These are phyloP conservation scores for Brachionus rotundiformis DNA, from an alignment of 1,140 invertebrate species.

Conservation along the genomic window DNA sequence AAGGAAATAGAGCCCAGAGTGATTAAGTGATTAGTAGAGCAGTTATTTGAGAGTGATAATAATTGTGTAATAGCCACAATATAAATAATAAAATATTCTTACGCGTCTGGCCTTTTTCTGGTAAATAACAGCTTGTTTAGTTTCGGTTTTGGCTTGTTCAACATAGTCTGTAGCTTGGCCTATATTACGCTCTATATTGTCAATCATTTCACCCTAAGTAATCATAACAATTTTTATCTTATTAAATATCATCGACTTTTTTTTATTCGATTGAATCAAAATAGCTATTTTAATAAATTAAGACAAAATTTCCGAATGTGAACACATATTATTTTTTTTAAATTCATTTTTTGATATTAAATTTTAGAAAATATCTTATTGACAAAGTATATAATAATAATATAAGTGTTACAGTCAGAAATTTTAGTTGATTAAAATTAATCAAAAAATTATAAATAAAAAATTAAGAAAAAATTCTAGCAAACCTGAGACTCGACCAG, in stretches of 20 bases:
- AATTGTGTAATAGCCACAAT: background rate
- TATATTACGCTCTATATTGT: conserved; percentile 99
- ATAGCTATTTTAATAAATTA: background rate
- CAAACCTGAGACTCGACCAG: conserved; percentile 69
- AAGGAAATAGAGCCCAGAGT: background rate
- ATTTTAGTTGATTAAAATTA: background rate
- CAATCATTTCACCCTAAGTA: conserved; percentile 95
- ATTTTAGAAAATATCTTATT: too few species aligned
- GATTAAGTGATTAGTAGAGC: background rate
- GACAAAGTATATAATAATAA: too few species aligned
- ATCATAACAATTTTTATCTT: background rate
- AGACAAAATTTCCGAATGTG: background rate
- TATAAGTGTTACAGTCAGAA: background rate
- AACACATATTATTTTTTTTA: background rate
- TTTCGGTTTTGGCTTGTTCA: conserved; percentile 98
- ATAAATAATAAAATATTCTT: background rate
- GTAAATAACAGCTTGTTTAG: conserved; percentile 99
- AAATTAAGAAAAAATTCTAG: background rate
- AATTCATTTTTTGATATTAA: too few species aligned
- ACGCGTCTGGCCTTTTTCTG: conserved; percentile 89
- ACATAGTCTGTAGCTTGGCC: conserved; percentile 99
- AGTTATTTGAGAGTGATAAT: conserved; percentile 30
- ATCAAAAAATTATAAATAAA: background rate
- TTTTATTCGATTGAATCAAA: conserved; percentile 50
- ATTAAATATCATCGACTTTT: conserved; percentile 53